Conservation (phyloP, 1,140 invertebrate genomes). For the Dufourea novaeangliae region DNA sequence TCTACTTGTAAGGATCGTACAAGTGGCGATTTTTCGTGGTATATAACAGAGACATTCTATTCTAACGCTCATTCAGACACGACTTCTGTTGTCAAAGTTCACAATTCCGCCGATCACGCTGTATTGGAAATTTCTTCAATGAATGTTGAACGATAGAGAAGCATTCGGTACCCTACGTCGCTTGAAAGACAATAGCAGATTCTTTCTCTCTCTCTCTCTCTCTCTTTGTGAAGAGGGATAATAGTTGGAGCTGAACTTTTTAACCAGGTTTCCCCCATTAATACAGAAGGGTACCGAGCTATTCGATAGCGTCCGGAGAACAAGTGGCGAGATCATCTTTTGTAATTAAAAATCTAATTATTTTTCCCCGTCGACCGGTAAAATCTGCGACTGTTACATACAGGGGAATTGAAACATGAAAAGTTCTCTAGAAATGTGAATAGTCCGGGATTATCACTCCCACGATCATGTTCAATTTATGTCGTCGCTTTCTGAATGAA, state of each 20-base stretch:
- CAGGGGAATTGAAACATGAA: background rate
- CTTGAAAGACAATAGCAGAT: conserved; percentile 55
- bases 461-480: background rate
- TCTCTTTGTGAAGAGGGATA: background rate
- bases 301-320: conserved; percentile 1
- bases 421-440: background rate
- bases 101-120: conserved; percentile 50
- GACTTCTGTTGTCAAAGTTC: conserved; percentile 56
- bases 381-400: conserved; percentile 8
- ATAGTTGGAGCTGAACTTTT: conserved; percentile 39
- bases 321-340: conserved; percentile 33
- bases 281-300: conserved; percentile 25
- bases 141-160: conserved; percentile 44
- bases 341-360: conserved; percentile 55
- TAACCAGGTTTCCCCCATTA: conserved; percentile 42
- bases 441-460: background rate
- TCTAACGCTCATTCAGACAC: conserved; percentile 39
- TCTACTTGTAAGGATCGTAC: background rate
- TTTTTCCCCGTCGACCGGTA: conserved; percentile 23
- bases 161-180: conserved; percentile 36
- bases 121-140: conserved; percentile 59
- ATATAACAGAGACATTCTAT: conserved; percentile 28
- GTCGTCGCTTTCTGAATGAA: background rate
- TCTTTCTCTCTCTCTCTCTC: conserved; percentile 18
- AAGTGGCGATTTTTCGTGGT: background rate